Evolutionary conservation across 2,797 vertebrate species (phyloP), one percentile per base, ranked within the genome.

Genomic region (Lacerta agilis): DNA sequence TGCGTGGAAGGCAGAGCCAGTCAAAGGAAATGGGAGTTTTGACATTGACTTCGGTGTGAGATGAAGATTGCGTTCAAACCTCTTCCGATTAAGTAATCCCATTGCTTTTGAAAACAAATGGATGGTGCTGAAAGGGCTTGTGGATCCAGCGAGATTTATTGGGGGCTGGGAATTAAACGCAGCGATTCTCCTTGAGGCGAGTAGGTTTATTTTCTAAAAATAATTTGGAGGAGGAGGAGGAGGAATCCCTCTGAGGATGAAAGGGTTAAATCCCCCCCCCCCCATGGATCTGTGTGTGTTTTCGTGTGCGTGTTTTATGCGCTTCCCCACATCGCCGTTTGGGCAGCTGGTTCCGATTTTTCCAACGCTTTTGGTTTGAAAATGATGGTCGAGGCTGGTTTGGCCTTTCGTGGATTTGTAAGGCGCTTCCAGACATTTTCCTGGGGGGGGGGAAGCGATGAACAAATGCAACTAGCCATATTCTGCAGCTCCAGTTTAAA

Each of bases 331-430:
- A 87, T 89, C 86, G 0, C 58, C 17, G 0, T 81, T 78, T 5
- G 86, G 79, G 23, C 92, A 93, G 92, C 92, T 91, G 94, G 85
- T 41, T 90, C 66, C 85, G 6, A 61, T 41, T 36, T 18, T 20
- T 7, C 36, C 71, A 2, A 2, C 5, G 17, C 5, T 61, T 23
- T 61, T 18, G 58, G 58, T 61, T 2, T 61, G 58, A 61, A 61
- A 61, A 55, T 18, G 58, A 61, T 61, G 17, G 58, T 23, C 18
- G 7, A 61, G 58, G 18, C 20, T 61, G 58, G 18, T 23, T 23
- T 61, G 17, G 58, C 58, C 17, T 61, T 2, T 61, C 23, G 20
- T 61, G 58, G 58, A 18, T 61, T 61, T 61, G 58, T 61, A 69
- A 69, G 66, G 20, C 0, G 66, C 23, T 69, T 25, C 8, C 8